A percentile compares a stretch with the other conserved stretches of the same genome.
Evolutionary conservation across 2,888 invertebrate species (phyloP).

Genomic region (Tortricodes alternella): DNA sequence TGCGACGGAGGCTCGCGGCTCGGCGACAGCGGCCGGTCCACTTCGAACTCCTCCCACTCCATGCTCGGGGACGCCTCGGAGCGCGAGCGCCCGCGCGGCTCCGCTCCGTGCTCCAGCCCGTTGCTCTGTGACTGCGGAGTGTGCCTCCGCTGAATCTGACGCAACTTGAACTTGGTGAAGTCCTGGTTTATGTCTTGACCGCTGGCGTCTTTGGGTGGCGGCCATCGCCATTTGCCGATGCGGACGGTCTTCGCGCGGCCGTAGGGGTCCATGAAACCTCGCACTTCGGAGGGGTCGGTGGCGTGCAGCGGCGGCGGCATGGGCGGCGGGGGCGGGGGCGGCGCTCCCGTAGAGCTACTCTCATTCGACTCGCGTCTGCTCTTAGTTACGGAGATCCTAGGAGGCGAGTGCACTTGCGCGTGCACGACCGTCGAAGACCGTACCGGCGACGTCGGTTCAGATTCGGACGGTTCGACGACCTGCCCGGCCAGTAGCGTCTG

Average conservation of each 20-base stretch:
- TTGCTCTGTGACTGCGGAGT: slow-evolving; percentile 86
- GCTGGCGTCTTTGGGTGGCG: slow-evolving; percentile 90
- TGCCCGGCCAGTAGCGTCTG: slow-evolving; percentile 93
- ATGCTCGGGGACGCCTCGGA: slow-evolving; percentile 82
- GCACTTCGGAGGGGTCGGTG: slow-evolving; percentile 90
- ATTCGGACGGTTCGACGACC: slow-evolving; percentile 73
- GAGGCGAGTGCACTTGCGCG: slow-evolving; percentile 80
- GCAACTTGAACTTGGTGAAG: slow-evolving; percentile 94
- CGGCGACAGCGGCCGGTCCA: slow-evolving; percentile 79
- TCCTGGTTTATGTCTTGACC: slow-evolving; percentile 88
- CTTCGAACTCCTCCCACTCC: slow-evolving; percentile 94
- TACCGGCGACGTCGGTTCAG: slow-evolving; percentile 70
- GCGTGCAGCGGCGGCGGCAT: slow-evolving; percentile 93
- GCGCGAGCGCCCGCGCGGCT: slow-evolving; percentile 68
- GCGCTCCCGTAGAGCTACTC: slow-evolving; percentile 70
- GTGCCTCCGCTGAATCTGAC: slow-evolving; percentile 90
- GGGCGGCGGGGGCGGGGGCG: slow-evolving; percentile 94
- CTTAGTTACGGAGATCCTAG: slow-evolving; percentile 62
- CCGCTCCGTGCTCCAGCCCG: slow-evolving; percentile 58
- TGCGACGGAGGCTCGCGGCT: slow-evolving; percentile 70
- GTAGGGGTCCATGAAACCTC: slow-evolving; percentile 94
- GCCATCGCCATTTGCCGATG: slow-evolving; percentile 98
- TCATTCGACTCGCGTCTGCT: slow-evolving; percentile 67
- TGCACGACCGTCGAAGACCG: slow-evolving; percentile 74
- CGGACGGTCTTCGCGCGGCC: slow-evolving; percentile 96